Conservation (phyloP, 1,140 invertebrate species). For the Brachionus paranguensis region DNA sequence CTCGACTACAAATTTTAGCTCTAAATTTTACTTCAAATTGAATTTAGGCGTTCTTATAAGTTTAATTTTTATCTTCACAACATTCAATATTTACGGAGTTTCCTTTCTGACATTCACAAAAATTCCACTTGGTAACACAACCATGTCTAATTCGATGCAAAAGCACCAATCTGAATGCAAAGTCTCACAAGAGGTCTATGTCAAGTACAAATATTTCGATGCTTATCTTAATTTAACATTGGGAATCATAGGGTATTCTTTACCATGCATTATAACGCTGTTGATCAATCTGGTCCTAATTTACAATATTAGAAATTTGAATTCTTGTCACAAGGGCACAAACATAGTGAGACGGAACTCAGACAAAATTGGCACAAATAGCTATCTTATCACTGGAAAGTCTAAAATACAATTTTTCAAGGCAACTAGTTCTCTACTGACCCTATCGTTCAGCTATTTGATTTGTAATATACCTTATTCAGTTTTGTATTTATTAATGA, state of each 20-base stretch:
- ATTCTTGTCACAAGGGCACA: neutral
- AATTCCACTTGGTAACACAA: neutral
- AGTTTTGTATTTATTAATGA: conserved; percentile 31
- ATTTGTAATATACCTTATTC: conserved; percentile 36
- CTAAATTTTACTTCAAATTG: conserved; percentile 31
- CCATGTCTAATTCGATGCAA: neutral
- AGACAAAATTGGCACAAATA: neutral
- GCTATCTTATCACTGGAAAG: neutral
- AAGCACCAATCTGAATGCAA: neutral
- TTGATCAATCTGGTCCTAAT: conserved; percentile 24
- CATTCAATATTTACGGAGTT: conserved; percentile 28
- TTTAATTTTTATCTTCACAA: conserved; percentile 31
- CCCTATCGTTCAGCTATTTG: conserved; percentile 12
- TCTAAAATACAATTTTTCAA: conserved; percentile 26
- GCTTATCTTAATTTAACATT: conserved; percentile 30
- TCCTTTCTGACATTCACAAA: conserved; percentile 16
- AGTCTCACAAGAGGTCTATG: neutral
- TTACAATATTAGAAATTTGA: conserved; percentile 31
- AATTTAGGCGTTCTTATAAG: neutral
- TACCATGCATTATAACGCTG: conserved; percentile 29
- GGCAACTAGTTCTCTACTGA: neutral
- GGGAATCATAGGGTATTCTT: conserved; percentile 22
- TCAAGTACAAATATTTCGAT: conserved; percentile 24
- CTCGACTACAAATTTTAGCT: conserved; percentile 19
- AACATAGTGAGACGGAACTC: neutral